A percentile compares a stretch with the other conserved stretches of the same genome.
These are phyloP conservation scores for Actias luna DNA, from an alignment of 2,888 invertebrate species.

Conservation along the genomic window DNA sequence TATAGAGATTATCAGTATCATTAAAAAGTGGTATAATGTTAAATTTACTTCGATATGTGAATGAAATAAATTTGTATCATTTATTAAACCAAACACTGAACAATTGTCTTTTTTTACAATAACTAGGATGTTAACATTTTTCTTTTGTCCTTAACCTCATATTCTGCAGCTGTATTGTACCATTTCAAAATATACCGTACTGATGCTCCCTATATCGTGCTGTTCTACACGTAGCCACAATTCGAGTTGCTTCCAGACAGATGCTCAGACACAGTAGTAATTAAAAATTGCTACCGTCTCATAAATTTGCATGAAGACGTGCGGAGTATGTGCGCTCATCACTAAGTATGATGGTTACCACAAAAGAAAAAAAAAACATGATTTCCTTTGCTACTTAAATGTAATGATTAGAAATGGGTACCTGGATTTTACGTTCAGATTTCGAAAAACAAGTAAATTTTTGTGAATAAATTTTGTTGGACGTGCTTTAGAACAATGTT, in stretches of 20 bases:
- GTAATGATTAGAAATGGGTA: not conserved
- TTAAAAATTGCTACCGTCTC: constrained; percentile 75
- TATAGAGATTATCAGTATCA: not conserved
- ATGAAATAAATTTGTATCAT: too few species aligned
- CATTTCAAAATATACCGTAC: constrained; percentile 5
- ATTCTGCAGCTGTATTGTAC: not conserved
- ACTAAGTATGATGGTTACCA: not conserved
- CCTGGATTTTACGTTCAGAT: not conserved
- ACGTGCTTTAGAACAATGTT: not conserved
- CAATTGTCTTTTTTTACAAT: too few species aligned
- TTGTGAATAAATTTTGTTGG: not conserved
- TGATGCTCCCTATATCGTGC: constrained; percentile 3
- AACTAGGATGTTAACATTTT: too few species aligned
- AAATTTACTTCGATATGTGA: not conserved
- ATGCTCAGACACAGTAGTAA: constrained; percentile 73
- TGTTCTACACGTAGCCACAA: constrained; percentile 24
- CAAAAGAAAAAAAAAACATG: not conserved
- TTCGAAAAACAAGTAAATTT: not conserved
- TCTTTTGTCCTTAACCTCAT: not conserved
- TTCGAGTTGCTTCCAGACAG: constrained; percentile 57
- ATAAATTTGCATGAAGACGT: constrained; percentile 62
- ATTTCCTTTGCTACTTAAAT: not conserved
- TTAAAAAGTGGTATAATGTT: not conserved
- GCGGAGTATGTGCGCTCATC: constrained; percentile 30
- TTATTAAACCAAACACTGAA: too few species aligned